Percentiles rank a stretch among this genome's conserved stretches.
Evolutionary conservation across 2,113 vertebrate genomes (phyloP).

Genomic region (Silurus meridionalis): DNA sequence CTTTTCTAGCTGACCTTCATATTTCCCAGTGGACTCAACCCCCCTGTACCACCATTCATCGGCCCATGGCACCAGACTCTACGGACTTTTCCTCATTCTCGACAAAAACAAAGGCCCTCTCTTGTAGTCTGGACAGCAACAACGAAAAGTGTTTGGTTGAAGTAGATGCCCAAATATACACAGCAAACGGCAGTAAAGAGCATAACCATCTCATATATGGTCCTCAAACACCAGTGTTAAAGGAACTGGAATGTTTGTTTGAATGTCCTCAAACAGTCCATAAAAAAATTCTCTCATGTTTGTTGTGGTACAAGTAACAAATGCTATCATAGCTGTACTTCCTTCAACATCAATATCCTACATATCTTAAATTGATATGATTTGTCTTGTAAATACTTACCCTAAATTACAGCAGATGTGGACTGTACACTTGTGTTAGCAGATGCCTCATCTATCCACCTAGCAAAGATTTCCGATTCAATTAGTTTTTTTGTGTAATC

Average conservation of each 20-base stretch:
- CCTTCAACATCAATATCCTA: slow-evolving; percentile 22
- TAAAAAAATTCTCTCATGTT: slow-evolving; percentile 9
- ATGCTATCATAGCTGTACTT: not conserved
- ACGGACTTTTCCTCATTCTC: slow-evolving; percentile 31
- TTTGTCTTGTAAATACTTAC: slow-evolving; percentile 27
- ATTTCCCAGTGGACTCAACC: slow-evolving; percentile 42
- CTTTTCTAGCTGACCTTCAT: slow-evolving; percentile 55
- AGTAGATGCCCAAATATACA: slow-evolving; percentile 18
- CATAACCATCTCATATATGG: slow-evolving; percentile 32
- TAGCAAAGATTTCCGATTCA: slow-evolving; percentile 15
- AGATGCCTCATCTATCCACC: slow-evolving; percentile 27
- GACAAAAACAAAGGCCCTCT: slow-evolving; percentile 40
- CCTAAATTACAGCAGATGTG: slow-evolving; percentile 39
- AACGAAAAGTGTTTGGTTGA: slow-evolving; percentile 36
- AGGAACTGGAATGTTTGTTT: slow-evolving; percentile 21
- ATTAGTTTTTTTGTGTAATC: slow-evolving; percentile 6
- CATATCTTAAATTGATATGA: slow-evolving; percentile 1
- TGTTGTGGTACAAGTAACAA: slow-evolving; percentile 8
- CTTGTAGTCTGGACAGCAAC: slow-evolving; percentile 42
- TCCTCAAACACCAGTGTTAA: slow-evolving; percentile 14
- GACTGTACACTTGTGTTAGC: slow-evolving; percentile 19
- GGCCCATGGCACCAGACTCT: slow-evolving; percentile 7
- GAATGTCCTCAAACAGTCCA: slow-evolving; percentile 15
- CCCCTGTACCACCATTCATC: slow-evolving; percentile 35
- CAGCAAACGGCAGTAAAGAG: slow-evolving; percentile 30